phyloP scores from a whole-genome alignment of 2,113 vertebrate genomes.

The Chionis minor region DNA sequence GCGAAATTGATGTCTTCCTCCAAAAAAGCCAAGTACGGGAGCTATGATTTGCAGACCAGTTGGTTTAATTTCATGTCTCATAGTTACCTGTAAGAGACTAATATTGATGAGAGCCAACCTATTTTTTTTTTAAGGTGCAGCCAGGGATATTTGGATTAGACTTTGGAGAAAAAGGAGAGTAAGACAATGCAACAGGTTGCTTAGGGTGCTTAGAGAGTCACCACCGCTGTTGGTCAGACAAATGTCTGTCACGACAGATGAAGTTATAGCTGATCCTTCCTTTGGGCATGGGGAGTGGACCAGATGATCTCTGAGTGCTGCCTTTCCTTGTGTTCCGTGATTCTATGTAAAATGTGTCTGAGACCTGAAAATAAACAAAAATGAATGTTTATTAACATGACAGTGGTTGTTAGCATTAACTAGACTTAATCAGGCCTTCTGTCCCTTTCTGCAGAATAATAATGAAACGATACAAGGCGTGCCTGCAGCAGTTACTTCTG shows the following conservation, averaged over 20 bases:
- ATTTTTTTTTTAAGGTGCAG: neutral
- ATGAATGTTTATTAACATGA: neutral
- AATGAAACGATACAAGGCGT: neutral
- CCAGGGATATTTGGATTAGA: neutral
- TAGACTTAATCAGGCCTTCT: slow-evolving; percentile 29
- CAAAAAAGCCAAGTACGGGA: neutral
- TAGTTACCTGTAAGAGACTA: neutral
- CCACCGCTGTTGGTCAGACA: neutral
- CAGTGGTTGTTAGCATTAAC: slow-evolving; percentile 4
- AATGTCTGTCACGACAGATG: neutral
- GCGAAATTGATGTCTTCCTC: neutral
- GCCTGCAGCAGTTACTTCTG: neutral
- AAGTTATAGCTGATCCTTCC: neutral
- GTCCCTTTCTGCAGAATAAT: neutral
- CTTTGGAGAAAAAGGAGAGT: neutral
- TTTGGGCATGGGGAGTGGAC: neutral
- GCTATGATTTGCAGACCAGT: neutral
- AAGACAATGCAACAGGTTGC: neutral
- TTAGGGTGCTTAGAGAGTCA: neutral
- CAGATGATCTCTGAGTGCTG: neutral
- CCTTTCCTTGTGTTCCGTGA: neutral
- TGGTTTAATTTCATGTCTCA: neutral
- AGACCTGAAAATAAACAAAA: neutral
- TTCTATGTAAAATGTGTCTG: neutral
- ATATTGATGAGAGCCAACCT: neutral